Evolutionary conservation across 2,888 invertebrate genomes (phyloP).

Genomic region (Sisyra terminalis): DNA sequence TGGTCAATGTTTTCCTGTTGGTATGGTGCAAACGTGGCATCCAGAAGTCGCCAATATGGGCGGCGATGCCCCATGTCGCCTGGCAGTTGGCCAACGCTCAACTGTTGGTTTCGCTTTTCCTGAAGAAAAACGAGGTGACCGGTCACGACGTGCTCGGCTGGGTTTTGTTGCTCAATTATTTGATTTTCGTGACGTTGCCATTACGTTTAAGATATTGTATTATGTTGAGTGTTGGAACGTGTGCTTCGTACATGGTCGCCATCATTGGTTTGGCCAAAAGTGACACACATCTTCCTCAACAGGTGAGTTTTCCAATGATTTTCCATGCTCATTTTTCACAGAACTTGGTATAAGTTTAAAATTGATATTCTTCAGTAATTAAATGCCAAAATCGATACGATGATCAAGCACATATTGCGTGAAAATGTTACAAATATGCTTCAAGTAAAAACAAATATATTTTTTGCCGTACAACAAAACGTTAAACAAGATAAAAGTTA

Average conservation of each 20-base stretch:
- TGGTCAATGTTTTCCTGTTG: slow-evolving; percentile 24
- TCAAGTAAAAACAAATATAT: too few relatives aligned
- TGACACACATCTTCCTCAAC: slow-evolving; percentile 30
- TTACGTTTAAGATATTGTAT: slow-evolving; percentile 45
- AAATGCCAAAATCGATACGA: background rate
- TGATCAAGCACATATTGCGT: too few relatives aligned
- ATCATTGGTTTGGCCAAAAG: slow-evolving; percentile 36
- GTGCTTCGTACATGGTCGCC: slow-evolving; percentile 39
- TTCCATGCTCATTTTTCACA: background rate
- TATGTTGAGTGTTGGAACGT: slow-evolving; percentile 40
- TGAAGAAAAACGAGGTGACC: slow-evolving; percentile 38
- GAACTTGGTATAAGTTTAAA: background rate
- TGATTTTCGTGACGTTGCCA: slow-evolving; percentile 58
- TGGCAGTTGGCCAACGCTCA: slow-evolving; percentile 47
- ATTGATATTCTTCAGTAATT: background rate
- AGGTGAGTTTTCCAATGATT: slow-evolving; percentile 24
- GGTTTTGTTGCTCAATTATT: slow-evolving; percentile 52
- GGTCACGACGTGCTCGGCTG: slow-evolving; percentile 53
- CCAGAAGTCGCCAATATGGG: slow-evolving; percentile 28
- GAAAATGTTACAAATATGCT: too few relatives aligned
- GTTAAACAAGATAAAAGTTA: too few relatives aligned
- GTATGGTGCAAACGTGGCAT: slow-evolving; percentile 21
- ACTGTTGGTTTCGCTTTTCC: slow-evolving; percentile 40
- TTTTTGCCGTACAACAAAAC: too few relatives aligned
- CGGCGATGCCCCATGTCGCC: slow-evolving; percentile 42